phyloP scores from a whole-genome alignment of 2,113 vertebrate species.

The Ceuthmochares aereus region DNA sequence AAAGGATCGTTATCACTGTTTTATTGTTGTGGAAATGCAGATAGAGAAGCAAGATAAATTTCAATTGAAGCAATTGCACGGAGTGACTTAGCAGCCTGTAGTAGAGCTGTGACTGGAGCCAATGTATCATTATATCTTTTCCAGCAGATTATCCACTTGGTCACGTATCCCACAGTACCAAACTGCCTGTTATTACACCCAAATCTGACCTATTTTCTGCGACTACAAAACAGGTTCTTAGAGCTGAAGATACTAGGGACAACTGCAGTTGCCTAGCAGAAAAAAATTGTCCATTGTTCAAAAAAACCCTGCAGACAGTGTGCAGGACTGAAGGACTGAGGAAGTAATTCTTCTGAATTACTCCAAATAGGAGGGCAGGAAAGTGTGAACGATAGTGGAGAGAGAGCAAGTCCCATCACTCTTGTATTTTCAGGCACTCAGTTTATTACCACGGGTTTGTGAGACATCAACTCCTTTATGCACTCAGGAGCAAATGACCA shows the following conservation, averaged over 20 bases:
- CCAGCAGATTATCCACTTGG: neutral
- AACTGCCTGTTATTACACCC: neutral
- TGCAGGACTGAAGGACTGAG: neutral
- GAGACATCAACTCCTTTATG: fast-evolving
- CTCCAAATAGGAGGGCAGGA: neutral
- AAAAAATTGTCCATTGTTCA: neutral
- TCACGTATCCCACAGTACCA: neutral
- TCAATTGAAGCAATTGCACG: neutral
- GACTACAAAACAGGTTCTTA: neutral
- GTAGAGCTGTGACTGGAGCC: neutral
- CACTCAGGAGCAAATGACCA: neutral
- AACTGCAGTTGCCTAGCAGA: neutral
- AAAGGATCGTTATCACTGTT: neutral
- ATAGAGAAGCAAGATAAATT: neutral
- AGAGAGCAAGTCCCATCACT: neutral
- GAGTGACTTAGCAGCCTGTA: neutral
- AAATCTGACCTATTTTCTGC: neutral
- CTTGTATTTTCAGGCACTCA: neutral
- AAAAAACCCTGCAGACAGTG: neutral
- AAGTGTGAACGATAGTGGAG: neutral
- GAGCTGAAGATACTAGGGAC: neutral
- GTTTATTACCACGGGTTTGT: neutral
- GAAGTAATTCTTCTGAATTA: neutral
- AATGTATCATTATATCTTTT: neutral
- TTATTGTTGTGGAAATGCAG: neutral